Conservation (phyloP, 2,113 vertebrate genomes). For the Elaphurus davidianus region DNA sequence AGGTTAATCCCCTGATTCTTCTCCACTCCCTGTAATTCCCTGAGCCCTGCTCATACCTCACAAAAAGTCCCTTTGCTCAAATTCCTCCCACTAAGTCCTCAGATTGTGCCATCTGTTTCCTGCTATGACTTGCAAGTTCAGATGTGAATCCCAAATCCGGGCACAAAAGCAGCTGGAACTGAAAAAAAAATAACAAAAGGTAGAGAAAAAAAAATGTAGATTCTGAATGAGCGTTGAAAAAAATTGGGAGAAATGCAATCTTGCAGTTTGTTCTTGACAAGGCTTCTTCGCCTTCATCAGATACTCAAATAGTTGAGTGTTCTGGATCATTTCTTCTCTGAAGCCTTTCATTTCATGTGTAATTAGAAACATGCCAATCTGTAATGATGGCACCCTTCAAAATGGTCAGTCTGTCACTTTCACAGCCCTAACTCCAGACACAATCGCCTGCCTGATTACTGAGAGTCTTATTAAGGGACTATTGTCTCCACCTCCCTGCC, state of each 20-base stretch:
- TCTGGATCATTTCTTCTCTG: conserved; percentile 41
- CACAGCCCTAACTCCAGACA: conserved; percentile 2
- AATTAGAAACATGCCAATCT: conserved; percentile 52
- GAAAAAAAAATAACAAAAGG: background rate
- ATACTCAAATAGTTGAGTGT: conserved; percentile 4
- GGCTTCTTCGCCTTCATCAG: conserved; percentile 14
- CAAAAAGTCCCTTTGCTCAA: background rate
- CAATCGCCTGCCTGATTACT: conserved; percentile 71
- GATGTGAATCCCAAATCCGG: background rate
- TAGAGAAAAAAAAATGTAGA: background rate
- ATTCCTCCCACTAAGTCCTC: background rate
- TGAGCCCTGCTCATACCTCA: background rate
- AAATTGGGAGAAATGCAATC: background rate
- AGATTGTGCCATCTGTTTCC: background rate
- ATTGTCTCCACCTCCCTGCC: conserved; percentile 51
- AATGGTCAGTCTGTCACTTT: conserved; percentile 52
- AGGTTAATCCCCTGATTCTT: background rate
- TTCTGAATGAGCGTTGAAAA: conserved; percentile 12
- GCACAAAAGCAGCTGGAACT: background rate
- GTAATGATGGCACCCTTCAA: conserved; percentile 43
- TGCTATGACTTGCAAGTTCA: background rate
- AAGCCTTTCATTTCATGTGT: conserved; percentile 53
- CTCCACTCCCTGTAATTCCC: background rate
- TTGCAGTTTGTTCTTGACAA: conserved; percentile 18
- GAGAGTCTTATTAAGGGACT: conserved; percentile 61